Percentiles rank a stretch among this genome's conserved stretches.
These are phyloP conservation scores for Celastrina argiolus DNA, from an alignment of 2,888 invertebrate genomes.

Conservation along the genomic window DNA sequence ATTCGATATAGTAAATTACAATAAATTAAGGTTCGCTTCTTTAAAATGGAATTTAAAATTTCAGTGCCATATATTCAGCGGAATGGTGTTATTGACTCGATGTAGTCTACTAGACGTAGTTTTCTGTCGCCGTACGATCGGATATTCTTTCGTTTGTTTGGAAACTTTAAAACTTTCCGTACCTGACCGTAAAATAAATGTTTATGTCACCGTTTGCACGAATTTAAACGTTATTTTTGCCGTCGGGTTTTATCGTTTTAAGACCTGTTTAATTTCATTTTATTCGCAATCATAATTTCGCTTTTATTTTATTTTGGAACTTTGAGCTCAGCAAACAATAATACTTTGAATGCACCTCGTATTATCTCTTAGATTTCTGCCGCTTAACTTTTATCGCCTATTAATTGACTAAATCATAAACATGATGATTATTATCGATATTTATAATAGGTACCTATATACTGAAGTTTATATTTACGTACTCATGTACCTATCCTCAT, in stretches of 20 bases:
- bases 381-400: not conserved
- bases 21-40: slow-evolving; percentile 38
- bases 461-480: no score
- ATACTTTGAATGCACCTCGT: not conserved
- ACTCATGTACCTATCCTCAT: no score
- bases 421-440: not conserved
- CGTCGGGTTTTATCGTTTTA: slow-evolving; percentile 21
- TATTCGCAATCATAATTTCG: slow-evolving; percentile 15
- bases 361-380: not conserved
- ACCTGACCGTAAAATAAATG: slow-evolving; percentile 38
- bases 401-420: not conserved
- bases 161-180: slow-evolving; percentile 40
- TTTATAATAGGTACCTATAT: no score
- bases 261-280: slow-evolving; percentile 22
- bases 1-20: slow-evolving; percentile 30
- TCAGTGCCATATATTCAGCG: slow-evolving; percentile 51
- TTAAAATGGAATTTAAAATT: slow-evolving; percentile 41
- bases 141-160: slow-evolving; percentile 38
- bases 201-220: slow-evolving; percentile 32
- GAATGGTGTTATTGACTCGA: slow-evolving; percentile 71
- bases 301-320: not conserved
- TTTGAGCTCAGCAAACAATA: not conserved
- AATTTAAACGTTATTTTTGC: slow-evolving; percentile 26
- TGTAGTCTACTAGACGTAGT: slow-evolving; percentile 39
- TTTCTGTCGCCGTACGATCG: slow-evolving; percentile 39